Conservation (phyloP, 2,888 invertebrate genomes). For the Nomada flava region DNA sequence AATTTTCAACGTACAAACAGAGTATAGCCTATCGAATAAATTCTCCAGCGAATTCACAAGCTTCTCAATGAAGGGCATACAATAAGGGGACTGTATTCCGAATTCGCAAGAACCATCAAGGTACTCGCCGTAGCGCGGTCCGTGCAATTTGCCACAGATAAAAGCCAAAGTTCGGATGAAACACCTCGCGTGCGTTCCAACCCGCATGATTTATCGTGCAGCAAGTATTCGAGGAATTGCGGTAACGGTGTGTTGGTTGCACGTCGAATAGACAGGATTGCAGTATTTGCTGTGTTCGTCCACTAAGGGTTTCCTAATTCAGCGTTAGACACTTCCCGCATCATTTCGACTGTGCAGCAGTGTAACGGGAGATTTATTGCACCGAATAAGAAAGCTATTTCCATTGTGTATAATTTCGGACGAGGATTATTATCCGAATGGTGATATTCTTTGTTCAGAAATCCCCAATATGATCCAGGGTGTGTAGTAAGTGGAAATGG, state of each 20-base stretch:
- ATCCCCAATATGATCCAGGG: background rate
- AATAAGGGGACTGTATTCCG: background rate
- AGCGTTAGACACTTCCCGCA: slow-evolving; percentile 21
- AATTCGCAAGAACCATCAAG: background rate
- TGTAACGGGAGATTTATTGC: background rate
- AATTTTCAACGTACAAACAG: background rate
- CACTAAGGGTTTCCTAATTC: slow-evolving; percentile 23
- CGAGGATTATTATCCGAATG: too few relatives aligned
- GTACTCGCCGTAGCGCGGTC: background rate
- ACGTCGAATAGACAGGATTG: slow-evolving; percentile 30
- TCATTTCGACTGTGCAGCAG: slow-evolving; percentile 5
- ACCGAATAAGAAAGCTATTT: background rate
- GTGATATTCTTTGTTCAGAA: background rate
- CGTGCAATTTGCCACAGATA: slow-evolving; percentile 30
- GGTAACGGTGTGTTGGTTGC: slow-evolving; percentile 1
- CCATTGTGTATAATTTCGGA: too few relatives aligned
- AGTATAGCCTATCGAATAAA: too few relatives aligned
- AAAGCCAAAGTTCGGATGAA: slow-evolving; percentile 40
- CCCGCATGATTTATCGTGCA: slow-evolving; percentile 49
- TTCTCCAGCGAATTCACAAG: background rate
- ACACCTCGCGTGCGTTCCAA: slow-evolving; percentile 46
- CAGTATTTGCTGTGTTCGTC: slow-evolving; percentile 23
- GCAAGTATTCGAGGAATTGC: slow-evolving; percentile 41
- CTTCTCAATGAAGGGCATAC: background rate
- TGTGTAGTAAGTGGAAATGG: slow-evolving; percentile 33